Conservation (phyloP, 2,888 invertebrate species). For the Oligia fasciuncula region DNA sequence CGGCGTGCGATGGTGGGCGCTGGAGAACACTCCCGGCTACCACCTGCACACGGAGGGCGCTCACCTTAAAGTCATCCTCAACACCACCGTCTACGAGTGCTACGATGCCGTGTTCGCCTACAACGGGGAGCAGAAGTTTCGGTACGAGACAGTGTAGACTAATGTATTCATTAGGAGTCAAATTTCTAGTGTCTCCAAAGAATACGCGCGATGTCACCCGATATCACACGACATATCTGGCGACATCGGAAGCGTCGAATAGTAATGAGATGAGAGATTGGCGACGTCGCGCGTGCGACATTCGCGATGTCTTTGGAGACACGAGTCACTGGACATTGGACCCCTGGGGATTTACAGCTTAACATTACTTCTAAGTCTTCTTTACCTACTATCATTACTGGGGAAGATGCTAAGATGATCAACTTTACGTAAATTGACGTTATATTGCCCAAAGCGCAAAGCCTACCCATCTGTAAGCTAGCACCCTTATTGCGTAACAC, state of each 20-base stretch:
- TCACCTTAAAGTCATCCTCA: constrained; percentile 89
- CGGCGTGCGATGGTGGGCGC: constrained; percentile 92
- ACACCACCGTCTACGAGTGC: constrained; percentile 92
- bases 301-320: neutral
- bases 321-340: neutral
- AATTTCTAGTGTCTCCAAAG: neutral
- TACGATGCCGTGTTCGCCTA: constrained; percentile 85
- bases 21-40: constrained; percentile 94
- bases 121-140: constrained; percentile 72
- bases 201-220: neutral
- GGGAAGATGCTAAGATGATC: neutral
- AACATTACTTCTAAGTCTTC: neutral
- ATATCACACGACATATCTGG: neutral
- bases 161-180: neutral
- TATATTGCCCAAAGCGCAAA: neutral
- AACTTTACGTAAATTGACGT: neutral
- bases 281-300: no score
- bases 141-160: constrained; percentile 67
- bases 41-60: constrained; percentile 92
- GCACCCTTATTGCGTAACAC: neutral
- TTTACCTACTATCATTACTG: neutral
- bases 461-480: neutral
- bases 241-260: neutral
- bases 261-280: neutral
- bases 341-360: neutral